Evolutionary conservation across 1,140 invertebrate species (phyloP), one percentile per base, ranked within the genome.

Genomic region (Acromyrmex charruanus): DNA sequence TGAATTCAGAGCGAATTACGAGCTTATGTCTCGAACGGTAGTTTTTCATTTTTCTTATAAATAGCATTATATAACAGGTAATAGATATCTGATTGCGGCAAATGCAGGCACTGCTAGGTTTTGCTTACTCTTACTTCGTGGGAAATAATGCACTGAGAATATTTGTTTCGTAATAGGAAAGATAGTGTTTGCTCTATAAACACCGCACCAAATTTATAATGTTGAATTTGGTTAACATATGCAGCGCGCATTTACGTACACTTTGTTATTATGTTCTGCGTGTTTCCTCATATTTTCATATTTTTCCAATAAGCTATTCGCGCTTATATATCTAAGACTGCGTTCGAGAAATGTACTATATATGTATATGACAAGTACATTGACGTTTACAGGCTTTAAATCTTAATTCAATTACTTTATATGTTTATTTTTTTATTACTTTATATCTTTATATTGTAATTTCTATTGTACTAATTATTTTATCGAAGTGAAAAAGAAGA

Each of bases 401-500:
- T 7, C n/a, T 59, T 7, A 25, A 49, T 59, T 55, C 3, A 28
- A 61, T 44, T 59, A 21, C 16, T 59, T 75, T 18, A 35, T 58
- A 58, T 58, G 1, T 4, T 58, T 39, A 69, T 14, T 44, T 44
- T 44, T 44, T 44, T 44, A 44, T 44, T 0, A 9, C 7, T 44
- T 75, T 25, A 35, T 58, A 35, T 58, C 1, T 16, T 58, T 58
- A 69, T 21, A 39, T n/a, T 39, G 4, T 72, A 1, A 59, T 35
- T 75, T 59, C 1, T 7, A 12, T 58, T 3, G 10, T 21, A 59
- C 3, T n/a, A 6, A 39, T 75, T 75, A 3, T 75, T 21, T 59
- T 14, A 59, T 59, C n/a, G 7, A 59, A 75, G 72, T 51, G 44
- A 44, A 82, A 21, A 82, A 49, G 59, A 74, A 35, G 31, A 35